Evolutionary conservation across 2,113 vertebrate species (phyloP), one percentile per base, ranked within the genome.

Genomic region (Larimichthys polyactis): DNA sequence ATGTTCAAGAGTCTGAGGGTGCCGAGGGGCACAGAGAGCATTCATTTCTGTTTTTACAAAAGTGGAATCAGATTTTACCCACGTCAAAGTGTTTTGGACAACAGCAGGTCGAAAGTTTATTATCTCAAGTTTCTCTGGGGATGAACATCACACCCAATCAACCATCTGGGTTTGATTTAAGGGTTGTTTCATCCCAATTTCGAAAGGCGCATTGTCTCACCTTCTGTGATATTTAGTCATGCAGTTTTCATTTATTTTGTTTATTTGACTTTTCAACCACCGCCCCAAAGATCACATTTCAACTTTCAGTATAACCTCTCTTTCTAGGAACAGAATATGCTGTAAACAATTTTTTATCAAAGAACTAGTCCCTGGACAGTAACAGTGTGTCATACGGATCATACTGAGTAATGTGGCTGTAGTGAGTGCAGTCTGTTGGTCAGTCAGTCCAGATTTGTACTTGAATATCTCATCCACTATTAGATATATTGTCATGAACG

Each of bases 1-100:
- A 84, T 60, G 58, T 75, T 59, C 27, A 32, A 75, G 70, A 58
- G 51, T 14, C 51, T 32, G 11, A 63, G 51, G 55, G 40, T 46
- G 52, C 49, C 29, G 54, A 66, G 66, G 71, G 27, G 51, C 64
- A 67, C 11, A 24, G 5, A 20, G 7, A 71, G 63, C 68, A n/a
- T 11, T 69, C 20, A 66, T 72, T 54, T 74, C 29, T 57, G 51
- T 40, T 83, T 82, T 78, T 32, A 52, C 9, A 51, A 66, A 4
- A 22, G n/a, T 12, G 16, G 43, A 58, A 55, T 78, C 24, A 27
- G 66, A 57, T 75, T 52, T 62, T n/a, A 55, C 11, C 15, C n/a
- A 40, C 49, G 24, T 52, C 58, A 59, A 78, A 63, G 1, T 0
- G 2, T 43, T 77, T 74, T n/a, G 65, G n/a, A 52, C 8, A 71